phyloP scores from a whole-genome alignment of 2,888 invertebrate species.

The Thymelicus sylvestris region DNA sequence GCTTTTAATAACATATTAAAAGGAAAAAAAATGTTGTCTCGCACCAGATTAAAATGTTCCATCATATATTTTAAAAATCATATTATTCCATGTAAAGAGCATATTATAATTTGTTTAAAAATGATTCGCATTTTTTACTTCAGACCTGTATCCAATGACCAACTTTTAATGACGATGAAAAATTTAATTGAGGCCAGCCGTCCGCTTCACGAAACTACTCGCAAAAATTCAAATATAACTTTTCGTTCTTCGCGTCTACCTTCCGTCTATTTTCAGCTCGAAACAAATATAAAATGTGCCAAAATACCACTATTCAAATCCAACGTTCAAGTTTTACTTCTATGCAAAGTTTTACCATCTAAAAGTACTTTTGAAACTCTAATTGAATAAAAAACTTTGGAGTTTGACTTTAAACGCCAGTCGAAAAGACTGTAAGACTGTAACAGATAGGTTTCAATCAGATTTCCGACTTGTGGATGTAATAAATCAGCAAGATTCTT shows the following conservation, averaged over 20 bases:
- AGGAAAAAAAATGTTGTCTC: no score
- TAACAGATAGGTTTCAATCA: conserved; percentile 28
- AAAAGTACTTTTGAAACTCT: conserved; percentile 27
- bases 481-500: conserved; percentile 17
- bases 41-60: no score
- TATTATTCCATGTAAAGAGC: not conserved
- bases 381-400: conserved; percentile 34
- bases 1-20: no score
- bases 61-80: no score
- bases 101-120: not conserved
- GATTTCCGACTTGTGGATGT: conserved; percentile 7
- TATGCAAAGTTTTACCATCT: conserved; percentile 30
- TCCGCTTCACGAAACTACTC: conserved; percentile 25
- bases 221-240: conserved; percentile 29
- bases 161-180: conserved; percentile 36
- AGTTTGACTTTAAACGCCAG: conserved; percentile 24
- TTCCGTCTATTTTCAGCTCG: conserved; percentile 8
- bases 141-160: conserved; percentile 15
- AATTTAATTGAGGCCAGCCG: conserved; percentile 20
- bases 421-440: conserved; percentile 9
- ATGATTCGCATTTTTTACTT: conserved; percentile 13
- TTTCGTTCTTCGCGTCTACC: conserved; percentile 25
- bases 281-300: conserved; percentile 37
- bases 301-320: conserved; percentile 28
- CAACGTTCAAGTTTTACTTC: conserved; percentile 21